phyloP scores from a whole-genome alignment of 2,113 vertebrate genomes.

The Agapornis roseicollis region DNA sequence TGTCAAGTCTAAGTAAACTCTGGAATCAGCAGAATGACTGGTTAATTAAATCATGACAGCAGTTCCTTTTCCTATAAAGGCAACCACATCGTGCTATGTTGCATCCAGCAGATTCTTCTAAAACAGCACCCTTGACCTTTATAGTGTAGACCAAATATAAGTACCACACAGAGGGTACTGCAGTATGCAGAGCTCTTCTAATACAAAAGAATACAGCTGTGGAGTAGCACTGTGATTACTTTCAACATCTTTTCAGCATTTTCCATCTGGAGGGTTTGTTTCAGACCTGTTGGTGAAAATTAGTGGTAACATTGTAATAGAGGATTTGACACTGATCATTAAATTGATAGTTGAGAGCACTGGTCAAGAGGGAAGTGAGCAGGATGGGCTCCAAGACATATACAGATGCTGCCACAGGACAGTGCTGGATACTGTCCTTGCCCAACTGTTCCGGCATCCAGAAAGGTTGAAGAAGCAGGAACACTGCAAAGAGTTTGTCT shows the following conservation, averaged over 20 bases:
- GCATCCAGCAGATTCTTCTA: background rate
- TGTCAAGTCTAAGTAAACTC: conserved; percentile 70
- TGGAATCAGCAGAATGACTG: background rate
- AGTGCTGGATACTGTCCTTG: background rate
- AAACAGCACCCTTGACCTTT: background rate
- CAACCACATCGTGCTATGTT: background rate
- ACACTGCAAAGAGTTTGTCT: background rate
- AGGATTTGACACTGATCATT: background rate
- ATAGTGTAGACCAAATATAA: background rate
- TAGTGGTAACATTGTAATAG: background rate
- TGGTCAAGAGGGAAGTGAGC: background rate
- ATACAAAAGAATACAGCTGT: background rate
- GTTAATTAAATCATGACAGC: conserved; percentile 61
- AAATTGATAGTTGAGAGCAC: background rate
- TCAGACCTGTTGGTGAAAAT: background rate
- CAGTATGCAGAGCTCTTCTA: background rate
- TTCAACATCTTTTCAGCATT: background rate
- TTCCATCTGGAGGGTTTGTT: background rate
- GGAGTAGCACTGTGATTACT: background rate
- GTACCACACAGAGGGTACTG: background rate
- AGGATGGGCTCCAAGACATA: background rate
- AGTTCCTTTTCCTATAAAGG: conserved; percentile 19
- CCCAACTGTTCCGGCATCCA: background rate
- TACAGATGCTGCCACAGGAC: background rate
- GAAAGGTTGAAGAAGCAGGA: background rate